Evolutionary conservation across 2,888 invertebrate species (phyloP).

Genomic region (Sthenelais limicola): DNA sequence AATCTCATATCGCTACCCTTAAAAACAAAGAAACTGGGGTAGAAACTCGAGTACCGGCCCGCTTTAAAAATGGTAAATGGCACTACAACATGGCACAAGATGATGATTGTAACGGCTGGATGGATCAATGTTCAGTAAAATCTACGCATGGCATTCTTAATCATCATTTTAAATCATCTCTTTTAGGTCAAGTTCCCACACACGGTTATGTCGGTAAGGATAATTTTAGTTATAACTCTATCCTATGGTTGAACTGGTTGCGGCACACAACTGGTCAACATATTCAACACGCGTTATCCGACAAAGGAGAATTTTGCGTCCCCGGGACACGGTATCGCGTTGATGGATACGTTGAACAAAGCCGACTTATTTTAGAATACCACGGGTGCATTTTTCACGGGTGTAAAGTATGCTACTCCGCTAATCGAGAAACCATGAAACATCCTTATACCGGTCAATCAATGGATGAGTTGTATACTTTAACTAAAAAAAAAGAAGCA

Average conservation of each 20-base stretch:
- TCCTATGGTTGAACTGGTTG: conserved; percentile 14
- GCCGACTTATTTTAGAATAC: neutral
- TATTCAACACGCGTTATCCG: conserved; percentile 24
- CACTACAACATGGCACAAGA: no score
- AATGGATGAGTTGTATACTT: conserved; percentile 7
- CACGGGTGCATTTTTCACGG: conserved; percentile 26
- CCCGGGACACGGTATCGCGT: neutral
- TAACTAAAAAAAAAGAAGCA: neutral
- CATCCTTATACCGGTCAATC: neutral
- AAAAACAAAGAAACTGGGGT: neutral
- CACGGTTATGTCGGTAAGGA: conserved; percentile 6
- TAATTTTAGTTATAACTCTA: conserved; percentile 2
- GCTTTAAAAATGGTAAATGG: neutral
- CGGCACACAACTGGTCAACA: neutral
- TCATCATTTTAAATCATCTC: neutral
- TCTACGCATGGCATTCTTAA: neutral
- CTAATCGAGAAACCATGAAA: neutral
- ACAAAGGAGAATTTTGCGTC: neutral
- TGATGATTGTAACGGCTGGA: neutral
- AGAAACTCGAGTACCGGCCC: neutral
- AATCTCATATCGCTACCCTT: neutral
- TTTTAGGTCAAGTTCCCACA: conserved; percentile 5
- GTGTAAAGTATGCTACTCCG: neutral
- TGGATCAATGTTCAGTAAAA: neutral
- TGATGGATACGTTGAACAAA: conserved; percentile 4